These are phyloP conservation scores for Drosophila pandora DNA, from an alignment of 1,140 invertebrate genomes.

Conservation along the genomic window DNA sequence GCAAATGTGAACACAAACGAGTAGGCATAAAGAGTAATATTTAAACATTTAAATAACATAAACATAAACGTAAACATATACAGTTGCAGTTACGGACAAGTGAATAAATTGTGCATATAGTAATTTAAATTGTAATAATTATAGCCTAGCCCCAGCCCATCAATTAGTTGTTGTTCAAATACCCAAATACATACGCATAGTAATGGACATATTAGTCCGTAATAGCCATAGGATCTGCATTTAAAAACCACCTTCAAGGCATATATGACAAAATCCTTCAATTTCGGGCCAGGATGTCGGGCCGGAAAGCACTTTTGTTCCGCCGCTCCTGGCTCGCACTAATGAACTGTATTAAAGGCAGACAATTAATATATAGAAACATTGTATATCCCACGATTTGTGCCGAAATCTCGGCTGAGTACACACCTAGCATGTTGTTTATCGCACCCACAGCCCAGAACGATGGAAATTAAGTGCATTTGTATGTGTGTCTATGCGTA, in stretches of 20 bases:
- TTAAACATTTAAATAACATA: constrained; percentile 16
- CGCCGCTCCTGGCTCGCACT: constrained; percentile 41
- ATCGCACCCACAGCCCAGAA: constrained; percentile 49
- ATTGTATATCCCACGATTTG: constrained; percentile 25
- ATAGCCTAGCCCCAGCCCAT: constrained; percentile 30
- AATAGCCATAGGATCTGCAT: constrained; percentile 36
- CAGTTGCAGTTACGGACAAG: constrained; percentile 33
- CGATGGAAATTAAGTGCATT: constrained; percentile 49
- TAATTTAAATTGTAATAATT: constrained; percentile 58
- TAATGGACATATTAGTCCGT: constrained; percentile 19
- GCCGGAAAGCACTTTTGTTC: constrained; percentile 8
- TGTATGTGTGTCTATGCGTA: constrained; percentile 73
- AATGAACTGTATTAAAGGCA: constrained; percentile 63
- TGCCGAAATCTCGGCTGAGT: constrained; percentile 18
- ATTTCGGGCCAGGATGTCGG: constrained; percentile 46
- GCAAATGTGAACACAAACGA: constrained; percentile 53
- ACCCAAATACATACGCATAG: constrained; percentile 11
- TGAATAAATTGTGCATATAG: constrained; percentile 79
- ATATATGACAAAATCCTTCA: constrained; percentile 67
- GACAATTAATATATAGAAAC: constrained; percentile 53
- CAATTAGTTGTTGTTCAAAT: constrained; percentile 69
- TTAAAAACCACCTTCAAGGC: constrained; percentile 51
- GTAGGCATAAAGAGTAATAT: constrained; percentile 43
- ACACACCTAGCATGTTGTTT: constrained; percentile 68
- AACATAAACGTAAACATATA: not conserved